A percentile compares a stretch with the other conserved stretches of the same genome.
Conservation (phyloP, 2,888 invertebrate genomes). For the Liodrosophila aerea region DNA sequence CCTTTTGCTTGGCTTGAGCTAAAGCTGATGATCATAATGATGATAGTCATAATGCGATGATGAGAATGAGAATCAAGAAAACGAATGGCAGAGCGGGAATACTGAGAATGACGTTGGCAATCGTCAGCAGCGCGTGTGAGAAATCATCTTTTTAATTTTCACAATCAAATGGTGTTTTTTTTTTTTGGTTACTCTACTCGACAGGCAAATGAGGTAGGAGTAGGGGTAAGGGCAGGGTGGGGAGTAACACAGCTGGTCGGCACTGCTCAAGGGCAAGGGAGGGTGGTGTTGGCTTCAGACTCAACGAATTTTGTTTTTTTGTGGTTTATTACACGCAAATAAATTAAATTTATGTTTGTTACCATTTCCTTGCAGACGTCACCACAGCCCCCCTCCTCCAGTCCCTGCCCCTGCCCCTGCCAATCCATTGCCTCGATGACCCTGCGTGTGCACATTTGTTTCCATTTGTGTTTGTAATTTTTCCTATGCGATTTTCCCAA, state of each 20-base stretch:
- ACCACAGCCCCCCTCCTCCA: not conserved
- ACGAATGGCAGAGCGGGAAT: constrained; percentile 11
- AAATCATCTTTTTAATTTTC: constrained; percentile 77
- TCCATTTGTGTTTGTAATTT: constrained; percentile 53
- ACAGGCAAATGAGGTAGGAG: not conserved
- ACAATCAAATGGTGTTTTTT: constrained; percentile 69
- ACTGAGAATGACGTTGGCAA: constrained; percentile 38
- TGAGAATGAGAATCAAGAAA: constrained; percentile 10
- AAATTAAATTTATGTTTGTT: constrained; percentile 75
- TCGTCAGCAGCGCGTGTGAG: constrained; percentile 63
- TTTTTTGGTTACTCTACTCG: constrained; percentile 20
- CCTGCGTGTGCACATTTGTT: constrained; percentile 42
- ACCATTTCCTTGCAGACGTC: constrained; percentile 52
- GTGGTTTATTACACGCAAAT: constrained; percentile 79
- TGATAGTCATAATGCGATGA: constrained; percentile 28
- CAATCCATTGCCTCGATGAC: too few species aligned
- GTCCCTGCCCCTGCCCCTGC: not conserved
- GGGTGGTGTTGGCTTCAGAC: constrained; percentile 8
- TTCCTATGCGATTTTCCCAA: constrained; percentile 64
- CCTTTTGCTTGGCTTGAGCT: constrained; percentile 13
- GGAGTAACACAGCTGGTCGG: constrained; percentile 39
- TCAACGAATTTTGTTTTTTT: constrained; percentile 62
- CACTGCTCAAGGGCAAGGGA: constrained; percentile 11
- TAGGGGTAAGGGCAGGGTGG: not conserved
- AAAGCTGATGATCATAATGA: constrained; percentile 7